Evolutionary conservation across 2,888 invertebrate species (phyloP).

Genomic region (Cephus spinipes): DNA sequence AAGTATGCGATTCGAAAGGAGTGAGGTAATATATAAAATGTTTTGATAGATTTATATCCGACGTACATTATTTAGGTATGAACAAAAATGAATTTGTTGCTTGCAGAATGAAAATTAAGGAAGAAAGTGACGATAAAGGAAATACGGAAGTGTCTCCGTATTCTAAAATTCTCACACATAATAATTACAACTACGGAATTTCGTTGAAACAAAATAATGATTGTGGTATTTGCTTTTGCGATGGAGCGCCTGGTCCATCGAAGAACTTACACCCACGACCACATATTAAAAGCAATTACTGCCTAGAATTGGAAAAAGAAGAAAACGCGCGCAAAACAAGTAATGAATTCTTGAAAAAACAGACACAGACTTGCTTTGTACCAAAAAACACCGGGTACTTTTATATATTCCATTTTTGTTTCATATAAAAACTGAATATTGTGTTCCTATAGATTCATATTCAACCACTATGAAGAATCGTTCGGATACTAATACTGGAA

Average conservation of each 20-base stretch:
- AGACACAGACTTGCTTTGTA: not conserved
- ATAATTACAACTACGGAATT: not conserved
- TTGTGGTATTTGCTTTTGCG: conserved; percentile 45
- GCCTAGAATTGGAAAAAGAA: not conserved
- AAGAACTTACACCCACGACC: conserved; percentile 39
- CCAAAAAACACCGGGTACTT: not conserved
- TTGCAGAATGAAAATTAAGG: conserved; percentile 48
- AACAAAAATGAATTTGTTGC: not conserved
- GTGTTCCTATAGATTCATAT: not conserved
- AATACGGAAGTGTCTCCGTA: not conserved
- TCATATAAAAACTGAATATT: no score
- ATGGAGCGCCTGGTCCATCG: conserved; percentile 49
- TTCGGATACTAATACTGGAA: not conserved
- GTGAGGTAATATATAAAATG: conserved; percentile 28
- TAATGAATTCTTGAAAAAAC: not conserved
- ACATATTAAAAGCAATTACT: conserved; percentile 25
- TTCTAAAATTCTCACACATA: not conserved
- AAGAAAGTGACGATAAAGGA: conserved; percentile 18
- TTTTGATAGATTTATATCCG: not conserved
- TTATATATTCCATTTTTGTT: not conserved
- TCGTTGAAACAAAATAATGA: conserved; percentile 1
- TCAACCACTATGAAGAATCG: not conserved
- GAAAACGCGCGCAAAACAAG: not conserved
- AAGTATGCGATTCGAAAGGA: conserved; percentile 33
- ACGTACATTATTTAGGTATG: not conserved